These are phyloP conservation scores for Tetragnatha versicolor DNA, from an alignment of 1,140 invertebrate genomes.

Conservation along the genomic window DNA sequence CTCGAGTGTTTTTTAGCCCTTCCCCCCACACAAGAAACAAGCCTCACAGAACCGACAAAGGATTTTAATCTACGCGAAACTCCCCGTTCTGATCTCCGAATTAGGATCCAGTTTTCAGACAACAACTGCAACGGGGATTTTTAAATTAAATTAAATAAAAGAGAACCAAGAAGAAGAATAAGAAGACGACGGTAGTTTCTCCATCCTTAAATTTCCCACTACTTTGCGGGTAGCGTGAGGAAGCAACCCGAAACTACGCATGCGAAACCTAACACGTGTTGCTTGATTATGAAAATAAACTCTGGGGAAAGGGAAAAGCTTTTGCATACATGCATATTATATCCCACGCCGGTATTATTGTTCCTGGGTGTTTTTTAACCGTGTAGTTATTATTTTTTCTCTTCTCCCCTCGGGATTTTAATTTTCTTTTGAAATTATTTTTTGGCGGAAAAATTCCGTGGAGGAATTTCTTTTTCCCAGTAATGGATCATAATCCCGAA, in stretches of 20 bases:
- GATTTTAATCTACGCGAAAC: slow-evolving; percentile 36
- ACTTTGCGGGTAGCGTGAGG: slow-evolving; percentile 38
- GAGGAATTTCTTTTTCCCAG: slow-evolving; percentile 45
- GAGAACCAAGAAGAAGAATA: neutral
- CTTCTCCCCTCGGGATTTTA: slow-evolving; percentile 43
- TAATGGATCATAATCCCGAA: slow-evolving; percentile 53
- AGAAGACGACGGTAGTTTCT: neutral
- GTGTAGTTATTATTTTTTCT: slow-evolving; percentile 9
- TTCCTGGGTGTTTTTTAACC: slow-evolving; percentile 17
- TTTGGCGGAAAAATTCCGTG: slow-evolving; percentile 36
- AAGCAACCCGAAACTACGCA: slow-evolving; percentile 29
- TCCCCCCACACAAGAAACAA: neutral
- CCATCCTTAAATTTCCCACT: slow-evolving; percentile 34
- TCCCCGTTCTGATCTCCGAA: slow-evolving; percentile 12
- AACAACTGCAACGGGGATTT: slow-evolving; percentile 32
- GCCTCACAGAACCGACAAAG: neutral
- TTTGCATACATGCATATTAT: slow-evolving; percentile 53
- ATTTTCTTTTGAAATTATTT: slow-evolving; percentile 35
- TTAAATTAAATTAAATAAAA: slow-evolving; percentile 54
- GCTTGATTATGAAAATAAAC: slow-evolving; percentile 43
- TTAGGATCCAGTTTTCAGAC: slow-evolving; percentile 25
- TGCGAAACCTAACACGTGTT: slow-evolving; percentile 45
- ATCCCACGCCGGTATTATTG: slow-evolving; percentile 39
- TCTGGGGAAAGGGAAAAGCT: neutral
- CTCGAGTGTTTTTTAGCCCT: too few species aligned